These are phyloP conservation scores for Podarcis siculus DNA, from an alignment of 2,797 vertebrate species.

Conservation along the genomic window DNA sequence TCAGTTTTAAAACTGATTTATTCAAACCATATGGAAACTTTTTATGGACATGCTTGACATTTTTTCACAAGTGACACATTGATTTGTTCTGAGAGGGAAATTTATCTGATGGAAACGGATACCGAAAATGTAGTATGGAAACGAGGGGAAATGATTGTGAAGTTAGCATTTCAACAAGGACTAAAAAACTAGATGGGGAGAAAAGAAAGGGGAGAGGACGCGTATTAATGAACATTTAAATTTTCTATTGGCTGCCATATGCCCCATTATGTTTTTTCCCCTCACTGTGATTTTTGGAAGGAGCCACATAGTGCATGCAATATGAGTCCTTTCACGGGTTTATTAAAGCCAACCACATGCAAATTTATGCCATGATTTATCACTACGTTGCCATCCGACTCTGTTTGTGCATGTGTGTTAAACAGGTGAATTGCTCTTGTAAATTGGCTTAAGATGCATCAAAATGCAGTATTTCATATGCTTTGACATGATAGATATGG, in stretches of 20 bases:
- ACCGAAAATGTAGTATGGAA: background rate
- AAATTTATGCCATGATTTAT: background rate
- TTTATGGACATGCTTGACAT: slow-evolving; percentile 31
- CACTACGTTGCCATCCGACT: background rate
- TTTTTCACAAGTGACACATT: slow-evolving; percentile 21
- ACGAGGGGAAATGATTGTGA: background rate
- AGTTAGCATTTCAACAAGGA: slow-evolving; percentile 1
- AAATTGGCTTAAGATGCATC: too few relatives aligned
- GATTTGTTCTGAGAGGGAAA: slow-evolving; percentile 9
- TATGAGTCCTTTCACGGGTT: background rate
- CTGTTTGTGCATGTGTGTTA: background rate
- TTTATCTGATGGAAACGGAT: slow-evolving; percentile 13
- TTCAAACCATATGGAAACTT: slow-evolving; percentile 32
- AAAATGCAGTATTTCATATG: too few relatives aligned
- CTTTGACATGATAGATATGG: too few relatives aligned
- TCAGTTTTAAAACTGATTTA: slow-evolving; percentile 9
- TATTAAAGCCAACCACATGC: background rate
- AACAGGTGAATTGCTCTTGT: background rate
- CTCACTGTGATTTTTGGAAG: background rate
- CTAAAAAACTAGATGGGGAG: accelerated
- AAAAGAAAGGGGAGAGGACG: background rate
- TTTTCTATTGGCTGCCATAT: background rate
- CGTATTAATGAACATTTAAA: background rate
- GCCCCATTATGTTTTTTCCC: background rate
- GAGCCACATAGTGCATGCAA: background rate